A percentile compares a stretch with the other conserved stretches of the same genome.
phyloP scores from a whole-genome alignment of 2,797 vertebrate genomes.

The Nyctibius grandis region DNA sequence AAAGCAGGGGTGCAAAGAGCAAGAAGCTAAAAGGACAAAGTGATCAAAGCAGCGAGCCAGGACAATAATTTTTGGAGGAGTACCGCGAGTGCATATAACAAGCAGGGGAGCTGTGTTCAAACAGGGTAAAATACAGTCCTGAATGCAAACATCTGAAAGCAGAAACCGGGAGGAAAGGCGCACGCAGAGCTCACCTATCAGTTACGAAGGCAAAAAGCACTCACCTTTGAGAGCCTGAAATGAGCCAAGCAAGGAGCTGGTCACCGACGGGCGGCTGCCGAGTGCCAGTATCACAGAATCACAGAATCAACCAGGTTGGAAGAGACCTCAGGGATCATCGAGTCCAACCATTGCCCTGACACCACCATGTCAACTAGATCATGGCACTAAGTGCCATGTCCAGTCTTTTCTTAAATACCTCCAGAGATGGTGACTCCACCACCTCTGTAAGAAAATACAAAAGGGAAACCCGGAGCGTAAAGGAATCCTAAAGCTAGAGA shows the following conservation, averaged over 20 bases:
- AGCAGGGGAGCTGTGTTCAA: background rate
- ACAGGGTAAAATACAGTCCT: accelerated
- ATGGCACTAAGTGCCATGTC: too few species aligned
- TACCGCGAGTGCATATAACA: accelerated
- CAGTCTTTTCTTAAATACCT: too few species aligned
- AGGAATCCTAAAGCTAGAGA: background rate
- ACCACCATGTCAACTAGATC: too few species aligned
- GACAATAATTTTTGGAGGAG: background rate
- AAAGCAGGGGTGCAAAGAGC: background rate
- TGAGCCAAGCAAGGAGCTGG: background rate
- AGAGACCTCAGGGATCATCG: too few species aligned
- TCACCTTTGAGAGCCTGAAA: background rate
- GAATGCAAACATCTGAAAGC: background rate
- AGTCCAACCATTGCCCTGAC: too few species aligned
- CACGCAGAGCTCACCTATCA: accelerated
- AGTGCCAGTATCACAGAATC: too few species aligned
- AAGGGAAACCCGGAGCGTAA: background rate
- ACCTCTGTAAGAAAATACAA: background rate
- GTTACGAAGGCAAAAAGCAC: too few species aligned
- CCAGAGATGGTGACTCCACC: too few species aligned
- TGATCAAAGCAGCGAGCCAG: background rate
- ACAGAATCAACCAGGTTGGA: too few species aligned
- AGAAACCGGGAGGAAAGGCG: background rate
- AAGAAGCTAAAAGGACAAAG: background rate
- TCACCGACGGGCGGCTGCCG: accelerated